Base-by-base conservation (phyloP, 2,113 vertebrate species). In the Aegypius monachus region DNA sequence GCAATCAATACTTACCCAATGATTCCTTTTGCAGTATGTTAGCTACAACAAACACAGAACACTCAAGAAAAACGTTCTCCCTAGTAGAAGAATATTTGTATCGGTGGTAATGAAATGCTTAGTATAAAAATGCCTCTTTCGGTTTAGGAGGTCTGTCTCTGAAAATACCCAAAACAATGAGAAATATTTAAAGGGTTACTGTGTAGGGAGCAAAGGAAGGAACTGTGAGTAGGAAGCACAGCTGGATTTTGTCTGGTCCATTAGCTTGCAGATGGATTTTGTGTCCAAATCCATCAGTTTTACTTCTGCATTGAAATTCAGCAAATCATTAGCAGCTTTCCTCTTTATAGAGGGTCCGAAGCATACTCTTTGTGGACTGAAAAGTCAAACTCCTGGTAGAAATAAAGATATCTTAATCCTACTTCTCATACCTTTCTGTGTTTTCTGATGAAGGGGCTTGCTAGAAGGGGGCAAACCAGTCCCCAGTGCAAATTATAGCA, bases 211-310 rank as follows among this genome's bases (percentile, higher is more conserved):
- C 16, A 34, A 66, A 90, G 56, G 58, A 91, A 42, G 58, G 85
- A 90, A n/a, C 53, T 90, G 20, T 70, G 74, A 88, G n/a, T 62
- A 77, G 50, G 86, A 96, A 88, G 43, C 71, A 81, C 79, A 92
- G 59, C 66, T 92, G 88, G 36, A 90, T 94, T 95, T 96, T 94
- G 63, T 80, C 79, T 86, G 53, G 58, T 88, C 58, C 62, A 50
- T 95, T 93, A 83, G 71, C 78, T 79, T 86, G 50, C 66, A 92
- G 62, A 62, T 70, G 62, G 50, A 53, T 93, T 93, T 96, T 95
- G 18, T 94, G 81, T 82, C 38, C 62, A 81, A 53, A 90, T 77
- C 53, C 50, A 36, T 62, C 71, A 71, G 29, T 81, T 93, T 81
- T 94, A 65, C 40, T 90, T 92, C 59, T 86, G 40, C 63, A 63